Base-by-base conservation (phyloP, 2,113 vertebrate genomes). In the Bubo blakistoni region DNA sequence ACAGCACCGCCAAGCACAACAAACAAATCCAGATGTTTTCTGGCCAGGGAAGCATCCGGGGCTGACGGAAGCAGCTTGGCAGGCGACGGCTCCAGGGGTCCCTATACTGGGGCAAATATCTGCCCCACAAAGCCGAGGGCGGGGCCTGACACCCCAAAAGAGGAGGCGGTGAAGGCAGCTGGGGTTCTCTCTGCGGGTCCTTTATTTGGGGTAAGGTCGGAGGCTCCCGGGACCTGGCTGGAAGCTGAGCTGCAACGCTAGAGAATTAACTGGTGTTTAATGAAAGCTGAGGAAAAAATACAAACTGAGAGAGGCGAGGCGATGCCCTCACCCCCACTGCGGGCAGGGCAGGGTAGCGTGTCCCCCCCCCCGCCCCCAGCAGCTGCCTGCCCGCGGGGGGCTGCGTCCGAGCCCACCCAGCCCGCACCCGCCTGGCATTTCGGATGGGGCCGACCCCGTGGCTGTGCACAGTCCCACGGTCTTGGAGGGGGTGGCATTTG, bases 241-340 rank as follows among this genome's bases (percentile, higher is more conserved):
- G 78, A 96, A 87, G 92, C 78, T 36, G 78, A 89, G 81, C 13
- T 54, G 92, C 51, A 26, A 13, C 7, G 5, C 88, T 90, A 25
- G 58, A 88, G 40, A 92, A 90, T 86, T 82, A 92, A 61, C 44
- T n/a, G 66, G 54, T 80, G 54, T 91, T 88, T 94, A 83, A 96
- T 61, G 54, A 80, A 97, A 97, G 96, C 95, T 15, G 80, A 94
- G 76, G 86, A 26, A 32, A 70, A 91, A 82, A 24, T 51, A 93
- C 51, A 90, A 92, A 70, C 63, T 0, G 0, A 74, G 42, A 81
- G 51, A 69, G 85, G 74, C 1, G 1, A 9, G 19, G 51, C 3
- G 8, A 90, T 78, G 61, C 11, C 61, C 18, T 27, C 24, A 1
- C 11, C 58, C 54, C 19, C 7, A 6, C 62, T 51, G 57, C 5